A percentile compares a stretch with the other conserved stretches of the same genome.
Conservation (phyloP, 92 coral and sea anemone genomes). For the Umimayanthus chanpuru region DNA sequence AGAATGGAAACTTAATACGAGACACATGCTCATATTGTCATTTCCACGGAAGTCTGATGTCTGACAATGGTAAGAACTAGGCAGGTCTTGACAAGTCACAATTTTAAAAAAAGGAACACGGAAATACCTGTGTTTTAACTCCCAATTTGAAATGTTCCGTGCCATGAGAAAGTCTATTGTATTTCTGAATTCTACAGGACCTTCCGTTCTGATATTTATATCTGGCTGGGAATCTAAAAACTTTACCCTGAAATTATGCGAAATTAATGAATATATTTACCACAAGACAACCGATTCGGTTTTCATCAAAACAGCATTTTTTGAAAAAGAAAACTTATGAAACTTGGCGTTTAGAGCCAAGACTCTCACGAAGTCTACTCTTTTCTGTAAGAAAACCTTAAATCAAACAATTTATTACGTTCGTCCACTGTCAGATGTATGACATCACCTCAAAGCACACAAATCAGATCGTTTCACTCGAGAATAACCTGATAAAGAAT, state of each 20-base stretch:
- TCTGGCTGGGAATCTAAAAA: neutral
- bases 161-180: neutral
- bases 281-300: neutral
- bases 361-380: neutral
- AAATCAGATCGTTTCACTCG: neutral
- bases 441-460: neutral
- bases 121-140: slow-evolving; percentile 16
- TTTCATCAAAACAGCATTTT: neutral
- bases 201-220: neutral
- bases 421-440: neutral
- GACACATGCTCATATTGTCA: neutral
- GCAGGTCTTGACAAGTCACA: neutral
- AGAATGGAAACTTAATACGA: neutral
- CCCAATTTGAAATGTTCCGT: neutral
- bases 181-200: neutral
- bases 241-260: neutral
- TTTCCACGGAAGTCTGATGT: neutral
- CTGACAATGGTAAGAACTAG: neutral
- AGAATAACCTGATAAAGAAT: neutral
- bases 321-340: neutral
- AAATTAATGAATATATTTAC: neutral
- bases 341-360: neutral
- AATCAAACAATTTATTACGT: too few species aligned
- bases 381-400: too few species aligned
- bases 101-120: neutral